Evolutionary conservation across 2,113 vertebrate genomes (phyloP), one percentile per base, ranked within the genome.

Genomic region (Scytalopus superciliaris): DNA sequence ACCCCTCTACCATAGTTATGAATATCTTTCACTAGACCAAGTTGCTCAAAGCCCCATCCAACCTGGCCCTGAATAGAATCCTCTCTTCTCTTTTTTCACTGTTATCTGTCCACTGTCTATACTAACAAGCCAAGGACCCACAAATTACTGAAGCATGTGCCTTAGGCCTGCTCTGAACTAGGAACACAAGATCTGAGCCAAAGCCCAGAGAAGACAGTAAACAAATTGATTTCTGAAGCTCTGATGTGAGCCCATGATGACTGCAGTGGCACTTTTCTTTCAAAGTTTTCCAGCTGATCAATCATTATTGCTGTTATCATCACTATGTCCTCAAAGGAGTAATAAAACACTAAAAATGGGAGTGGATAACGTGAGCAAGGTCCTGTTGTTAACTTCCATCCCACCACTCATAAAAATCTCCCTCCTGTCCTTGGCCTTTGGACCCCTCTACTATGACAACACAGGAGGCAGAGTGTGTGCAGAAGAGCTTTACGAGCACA

Each of bases 261-360:
- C 23, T 19, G 47, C 67, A 40, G 18, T 18, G 31, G 35, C 23
- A 22, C 44, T 68, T 74, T 30, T 72, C 44, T 90, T 23, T 67
- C 6, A 5, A 47, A 27, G 35, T 63, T 73, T 68, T 69, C 69
- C 44, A 62, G 72, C 18, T 39, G 9, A 27, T 50, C 47, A 45
- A 1, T 79, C 27, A 15, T 66, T 56, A 62, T 42, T 86, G 62
- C 73, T 82, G n/a, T 77, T 92, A 69, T 83, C 57, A 0, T 82
- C 66, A 15, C 57, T 82, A 30, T 1, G 16, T 87, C 50, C 74
- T 91, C 37, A 93, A 60, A 96, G 49, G 44, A 77, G 73, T 63
- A 82, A 95, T 97, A 97, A 97, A 97, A 25, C 73, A 83, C 75
- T 90, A 77, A 93, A 96, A 94, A 31, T 42, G 28, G 78, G 81